Conservation (phyloP, 2,113 vertebrate genomes). For the Rissa tridactyla region DNA sequence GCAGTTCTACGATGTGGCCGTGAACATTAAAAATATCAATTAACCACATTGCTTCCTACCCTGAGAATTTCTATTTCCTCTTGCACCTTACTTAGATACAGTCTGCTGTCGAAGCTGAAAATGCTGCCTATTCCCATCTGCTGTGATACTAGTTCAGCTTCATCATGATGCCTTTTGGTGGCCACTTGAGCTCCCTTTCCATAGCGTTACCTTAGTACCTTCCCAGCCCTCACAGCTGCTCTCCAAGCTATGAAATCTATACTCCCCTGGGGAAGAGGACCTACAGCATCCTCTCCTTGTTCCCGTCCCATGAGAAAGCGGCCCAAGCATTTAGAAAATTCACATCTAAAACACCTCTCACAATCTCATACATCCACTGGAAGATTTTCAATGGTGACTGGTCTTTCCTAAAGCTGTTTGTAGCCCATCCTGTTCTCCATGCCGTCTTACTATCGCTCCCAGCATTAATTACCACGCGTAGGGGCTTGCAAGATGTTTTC, state of each 20-base stretch:
- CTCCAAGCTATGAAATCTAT: background rate
- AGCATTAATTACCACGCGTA: background rate
- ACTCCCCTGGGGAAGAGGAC: background rate
- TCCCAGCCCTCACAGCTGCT: background rate
- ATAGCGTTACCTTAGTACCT: background rate
- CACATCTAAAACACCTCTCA: background rate
- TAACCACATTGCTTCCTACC: background rate
- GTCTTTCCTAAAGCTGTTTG: background rate
- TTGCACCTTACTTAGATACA: background rate
- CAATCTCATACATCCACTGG: background rate
- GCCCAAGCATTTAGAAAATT: background rate
- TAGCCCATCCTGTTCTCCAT: background rate
- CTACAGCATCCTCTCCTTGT: background rate
- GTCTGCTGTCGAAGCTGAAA: background rate
- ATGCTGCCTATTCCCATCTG: background rate
- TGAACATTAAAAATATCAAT: background rate
- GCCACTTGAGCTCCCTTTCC: background rate
- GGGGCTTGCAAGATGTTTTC: background rate
- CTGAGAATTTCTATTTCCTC: background rate
- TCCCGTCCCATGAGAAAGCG: background rate
- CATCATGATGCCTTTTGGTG: background rate
- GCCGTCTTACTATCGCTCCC: background rate
- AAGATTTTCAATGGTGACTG: background rate
- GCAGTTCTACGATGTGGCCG: rapidly evolving
- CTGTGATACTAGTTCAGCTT: background rate